phyloP scores from a whole-genome alignment of 2,797 vertebrate genomes.

The Meda fulgida region DNA sequence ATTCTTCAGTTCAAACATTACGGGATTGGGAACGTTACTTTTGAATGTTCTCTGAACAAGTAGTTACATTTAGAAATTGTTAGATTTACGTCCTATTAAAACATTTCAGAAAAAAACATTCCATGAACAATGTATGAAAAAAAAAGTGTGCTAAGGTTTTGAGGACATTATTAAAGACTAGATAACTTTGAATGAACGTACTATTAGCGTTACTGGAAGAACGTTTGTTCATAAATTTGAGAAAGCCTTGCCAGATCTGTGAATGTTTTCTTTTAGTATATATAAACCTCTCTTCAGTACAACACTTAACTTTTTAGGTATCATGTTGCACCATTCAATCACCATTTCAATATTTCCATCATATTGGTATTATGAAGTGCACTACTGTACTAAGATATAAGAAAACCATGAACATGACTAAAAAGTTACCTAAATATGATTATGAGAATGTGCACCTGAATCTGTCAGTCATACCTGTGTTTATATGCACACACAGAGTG shows the following conservation, averaged over 20 bases:
- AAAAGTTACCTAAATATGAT: not conserved
- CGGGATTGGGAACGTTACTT: no score
- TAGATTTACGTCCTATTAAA: no score
- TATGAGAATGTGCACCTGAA: not conserved
- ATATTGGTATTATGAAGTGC: not conserved
- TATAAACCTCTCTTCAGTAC: not conserved
- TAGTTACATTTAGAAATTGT: no score
- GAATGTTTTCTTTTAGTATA: not conserved
- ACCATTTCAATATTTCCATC: not conserved
- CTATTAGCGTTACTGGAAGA: not conserved
- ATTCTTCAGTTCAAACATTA: no score
- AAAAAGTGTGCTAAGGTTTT: not conserved
- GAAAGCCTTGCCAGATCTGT: not conserved
- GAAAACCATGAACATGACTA: not conserved
- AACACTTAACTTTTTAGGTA: not conserved
- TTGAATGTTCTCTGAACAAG: no score
- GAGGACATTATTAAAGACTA: not conserved
- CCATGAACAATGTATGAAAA: no score
- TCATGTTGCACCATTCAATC: not conserved
- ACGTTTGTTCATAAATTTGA: not conserved
- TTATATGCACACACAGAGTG: not conserved
- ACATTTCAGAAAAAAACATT: no score
- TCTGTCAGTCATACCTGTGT: not conserved
- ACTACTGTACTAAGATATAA: not conserved
- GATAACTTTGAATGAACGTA: not conserved